A percentile compares a stretch with the other conserved stretches of the same genome.
These are phyloP conservation scores for Melanostigma gelatinosum DNA, from an alignment of 2,113 vertebrate genomes.

Conservation along the genomic window DNA sequence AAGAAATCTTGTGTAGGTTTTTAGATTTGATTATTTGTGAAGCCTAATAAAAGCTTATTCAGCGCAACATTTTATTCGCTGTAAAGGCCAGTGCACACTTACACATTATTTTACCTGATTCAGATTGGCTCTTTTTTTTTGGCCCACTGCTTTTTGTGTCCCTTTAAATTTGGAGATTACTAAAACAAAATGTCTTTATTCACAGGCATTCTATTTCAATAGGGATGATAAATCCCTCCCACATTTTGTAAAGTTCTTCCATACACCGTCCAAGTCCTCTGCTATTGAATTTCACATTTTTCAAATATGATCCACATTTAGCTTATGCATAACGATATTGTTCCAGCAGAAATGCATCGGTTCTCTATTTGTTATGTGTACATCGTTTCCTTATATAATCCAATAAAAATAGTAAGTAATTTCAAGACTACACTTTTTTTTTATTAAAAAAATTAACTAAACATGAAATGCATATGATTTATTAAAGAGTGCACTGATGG, in stretches of 20 bases:
- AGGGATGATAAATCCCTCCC: slow-evolving; percentile 91
- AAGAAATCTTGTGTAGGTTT: background rate
- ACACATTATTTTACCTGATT: background rate
- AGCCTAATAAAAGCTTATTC: background rate
- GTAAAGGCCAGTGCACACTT: background rate
- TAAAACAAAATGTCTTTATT: too few relatives aligned
- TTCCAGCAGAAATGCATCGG: background rate
- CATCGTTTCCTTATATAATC: slow-evolving; percentile 8
- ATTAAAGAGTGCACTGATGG: slow-evolving; percentile 24
- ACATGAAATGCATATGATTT: background rate
- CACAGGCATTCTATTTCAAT: slow-evolving; percentile 91
- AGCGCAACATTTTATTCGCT: background rate
- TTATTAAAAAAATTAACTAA: slow-evolving; percentile 32
- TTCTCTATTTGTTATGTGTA: slow-evolving; percentile 2
- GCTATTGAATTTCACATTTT: background rate
- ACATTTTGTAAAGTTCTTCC: slow-evolving; percentile 91
- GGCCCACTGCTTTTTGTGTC: background rate
- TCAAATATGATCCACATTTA: background rate
- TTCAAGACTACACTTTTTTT: slow-evolving; percentile 16
- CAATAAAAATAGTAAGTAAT: slow-evolving; percentile 40
- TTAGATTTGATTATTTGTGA: background rate
- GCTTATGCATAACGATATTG: background rate
- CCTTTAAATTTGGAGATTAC: background rate
- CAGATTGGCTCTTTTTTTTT: background rate
- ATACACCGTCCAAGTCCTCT: slow-evolving; percentile 83